Base-by-base conservation (phyloP, 2,797 vertebrate species). In the Setipinna tenuifilis region DNA sequence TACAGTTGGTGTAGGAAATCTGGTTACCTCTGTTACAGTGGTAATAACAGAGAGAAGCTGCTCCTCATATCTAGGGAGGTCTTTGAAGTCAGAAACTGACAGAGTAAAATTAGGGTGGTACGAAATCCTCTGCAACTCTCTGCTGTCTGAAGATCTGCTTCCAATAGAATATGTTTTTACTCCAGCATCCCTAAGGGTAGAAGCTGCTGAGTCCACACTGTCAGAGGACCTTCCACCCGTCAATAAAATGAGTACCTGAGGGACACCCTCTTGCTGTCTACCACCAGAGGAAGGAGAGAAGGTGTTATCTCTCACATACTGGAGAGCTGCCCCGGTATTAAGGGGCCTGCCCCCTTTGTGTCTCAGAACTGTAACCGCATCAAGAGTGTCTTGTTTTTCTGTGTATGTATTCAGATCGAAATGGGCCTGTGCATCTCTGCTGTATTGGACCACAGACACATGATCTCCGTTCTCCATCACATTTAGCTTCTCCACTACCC, bases 371-470 rank as follows among this genome's bases (percentile, higher is more conserved):
- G 91, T 90, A 48, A 97, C 89, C 0, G 93, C 94, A 0, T 54
- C 90, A 88, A 93, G 92, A 12, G 97, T 90, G 16, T 96, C 96
- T 0, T 94, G 93, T 85, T 95, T 96, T 86, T 93, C 96, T 84
- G 94, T 90, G 82, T 96, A 90, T 0, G 94, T 92, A 0, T 97
- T 97, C 54, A 97, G 92, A 83, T 96, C 91, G 87, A 97, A 97
- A 83, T 96, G 95, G 83, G 93, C 93, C 0, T 84, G 91, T 25
- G 94, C 90, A 2, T 95, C 94, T 19, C 95, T 94, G 0, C 96
- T 96, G 91, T 95, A 97, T 91, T 97, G 96, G 31, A 97, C 94
- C 78, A 97, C 95, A 0, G 96, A 95, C 17, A 89, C 85, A 6
- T 80, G 85, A 58, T 86, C 87, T 82, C 44, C 82, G 82, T 87